Evolutionary conservation across 1,140 invertebrate genomes (phyloP).

Genomic region (Drosophila orosa): DNA sequence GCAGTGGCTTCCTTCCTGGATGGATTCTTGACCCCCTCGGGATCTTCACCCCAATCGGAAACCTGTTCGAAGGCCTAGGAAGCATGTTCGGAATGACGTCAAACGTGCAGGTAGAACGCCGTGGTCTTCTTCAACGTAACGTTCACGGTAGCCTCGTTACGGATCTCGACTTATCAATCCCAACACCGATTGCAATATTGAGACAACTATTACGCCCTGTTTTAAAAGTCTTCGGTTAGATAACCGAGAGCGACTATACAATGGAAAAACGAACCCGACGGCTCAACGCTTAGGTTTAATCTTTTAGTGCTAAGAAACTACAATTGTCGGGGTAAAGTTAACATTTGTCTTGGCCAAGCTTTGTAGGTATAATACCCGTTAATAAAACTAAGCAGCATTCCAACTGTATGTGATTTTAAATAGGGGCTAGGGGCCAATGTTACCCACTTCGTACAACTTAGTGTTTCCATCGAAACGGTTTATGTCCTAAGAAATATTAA

Average conservation of each 20-base stretch:
- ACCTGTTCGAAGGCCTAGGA: constrained; percentile 14
- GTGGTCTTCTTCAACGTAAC: neutral
- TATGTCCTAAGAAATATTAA: neutral
- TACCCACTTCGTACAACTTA: neutral
- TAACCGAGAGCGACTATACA: neutral
- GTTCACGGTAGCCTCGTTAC: neutral
- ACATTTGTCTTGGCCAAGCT: constrained; percentile 40
- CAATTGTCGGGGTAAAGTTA: constrained; percentile 30
- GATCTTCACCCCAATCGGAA: constrained; percentile 21
- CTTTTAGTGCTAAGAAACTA: constrained; percentile 32
- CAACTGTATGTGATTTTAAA: constrained; percentile 1
- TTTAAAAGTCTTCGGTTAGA: constrained; percentile 14
- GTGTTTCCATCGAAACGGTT: neutral
- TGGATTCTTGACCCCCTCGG: constrained; percentile 17
- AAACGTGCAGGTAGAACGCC: neutral
- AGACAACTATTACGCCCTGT: neutral
- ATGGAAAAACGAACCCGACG: constrained; percentile 12
- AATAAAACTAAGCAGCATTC: constrained; percentile 52
- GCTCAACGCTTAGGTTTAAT: constrained; percentile 23
- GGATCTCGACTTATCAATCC: constrained; percentile 11
- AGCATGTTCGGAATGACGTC: constrained; percentile 13
- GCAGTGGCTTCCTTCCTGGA: constrained; percentile 18
- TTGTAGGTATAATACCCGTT: constrained; percentile 26
- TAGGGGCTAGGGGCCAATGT: neutral
- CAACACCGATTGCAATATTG: constrained; percentile 12